Conservation (phyloP, 2,888 invertebrate species). For the Drosophila fulvimacula region DNA sequence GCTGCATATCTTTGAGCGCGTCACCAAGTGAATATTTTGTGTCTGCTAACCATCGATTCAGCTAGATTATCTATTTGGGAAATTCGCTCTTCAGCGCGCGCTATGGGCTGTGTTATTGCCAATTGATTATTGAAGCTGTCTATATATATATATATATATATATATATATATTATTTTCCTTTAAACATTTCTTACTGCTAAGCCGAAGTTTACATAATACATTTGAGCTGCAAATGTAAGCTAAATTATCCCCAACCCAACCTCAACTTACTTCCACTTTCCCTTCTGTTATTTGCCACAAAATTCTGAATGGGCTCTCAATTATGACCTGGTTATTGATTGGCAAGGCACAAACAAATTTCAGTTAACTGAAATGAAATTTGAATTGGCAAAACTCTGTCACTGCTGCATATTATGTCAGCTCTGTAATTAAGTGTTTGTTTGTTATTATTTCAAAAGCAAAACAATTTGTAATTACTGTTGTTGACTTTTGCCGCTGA, state of each 20-base stretch:
- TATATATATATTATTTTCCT: neutral
- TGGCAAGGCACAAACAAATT: neutral
- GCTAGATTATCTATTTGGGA: neutral
- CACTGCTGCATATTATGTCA: slow-evolving; percentile 20
- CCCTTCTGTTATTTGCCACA: neutral
- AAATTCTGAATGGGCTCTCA: neutral
- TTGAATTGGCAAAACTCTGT: slow-evolving; percentile 22
- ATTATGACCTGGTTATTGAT: neutral
- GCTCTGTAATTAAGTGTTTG: slow-evolving; percentile 33
- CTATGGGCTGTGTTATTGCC: slow-evolving; percentile 2
- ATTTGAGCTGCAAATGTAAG: neutral
- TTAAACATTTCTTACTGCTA: neutral
- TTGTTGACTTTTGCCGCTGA: slow-evolving; percentile 22
- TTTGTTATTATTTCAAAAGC: slow-evolving; percentile 30
- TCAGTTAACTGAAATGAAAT: slow-evolving; percentile 17
- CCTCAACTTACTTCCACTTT: neutral
- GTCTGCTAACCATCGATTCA: slow-evolving; percentile 3
- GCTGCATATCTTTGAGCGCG: slow-evolving; percentile 27
- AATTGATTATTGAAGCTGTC: neutral
- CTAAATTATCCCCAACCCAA: neutral
- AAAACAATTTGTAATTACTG: slow-evolving; percentile 47
- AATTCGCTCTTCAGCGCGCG: neutral
- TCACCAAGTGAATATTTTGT: slow-evolving; percentile 1
- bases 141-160: neutral
- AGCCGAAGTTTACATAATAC: neutral